A percentile compares a stretch with the other conserved stretches of the same genome.
These are phyloP conservation scores for Empis stercorea DNA, from an alignment of 2,888 invertebrate genomes.

Conservation along the genomic window DNA sequence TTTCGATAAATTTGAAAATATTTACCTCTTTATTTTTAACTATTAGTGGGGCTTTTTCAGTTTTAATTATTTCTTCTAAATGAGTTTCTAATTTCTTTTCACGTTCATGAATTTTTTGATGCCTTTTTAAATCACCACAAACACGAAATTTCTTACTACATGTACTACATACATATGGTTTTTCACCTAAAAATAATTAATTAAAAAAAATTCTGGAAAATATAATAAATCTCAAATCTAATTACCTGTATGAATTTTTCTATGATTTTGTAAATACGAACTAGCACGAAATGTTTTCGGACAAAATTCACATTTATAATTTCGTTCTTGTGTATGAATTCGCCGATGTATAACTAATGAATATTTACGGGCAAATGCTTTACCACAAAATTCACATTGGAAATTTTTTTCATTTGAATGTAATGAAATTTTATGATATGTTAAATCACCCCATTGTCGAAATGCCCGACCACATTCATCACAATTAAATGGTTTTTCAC, in stretches of 20 bases:
- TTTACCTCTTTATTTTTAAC: too few relatives aligned
- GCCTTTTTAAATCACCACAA: constrained; percentile 70
- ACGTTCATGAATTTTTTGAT: constrained; percentile 55
- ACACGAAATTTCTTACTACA: constrained; percentile 76
- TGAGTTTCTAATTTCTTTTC: neutral
- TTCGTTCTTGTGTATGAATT: constrained; percentile 76
- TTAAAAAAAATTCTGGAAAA: constrained; percentile 1
- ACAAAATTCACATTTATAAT: constrained; percentile 77
- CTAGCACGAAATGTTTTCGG: constrained; percentile 73
- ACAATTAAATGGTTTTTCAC: constrained; percentile 75
- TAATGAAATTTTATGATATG: constrained; percentile 71
- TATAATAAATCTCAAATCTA: neutral
- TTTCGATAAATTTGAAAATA: too few relatives aligned
- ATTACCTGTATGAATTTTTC: constrained; percentile 69
- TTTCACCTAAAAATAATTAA: constrained; percentile 44
- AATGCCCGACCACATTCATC: constrained; percentile 62
- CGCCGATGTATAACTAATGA: constrained; percentile 73
- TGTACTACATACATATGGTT: constrained; percentile 59
- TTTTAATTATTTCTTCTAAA: too few relatives aligned
- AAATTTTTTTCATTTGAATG: constrained; percentile 71
- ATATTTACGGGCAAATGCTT: constrained; percentile 75
- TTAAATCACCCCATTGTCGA: constrained; percentile 79
- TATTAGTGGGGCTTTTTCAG: too few relatives aligned
- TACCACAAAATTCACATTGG: constrained; percentile 80
- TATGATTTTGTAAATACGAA: constrained; percentile 71